Evolutionary conservation across 2,888 invertebrate species (phyloP).

Genomic region (Erebia epiphron): DNA sequence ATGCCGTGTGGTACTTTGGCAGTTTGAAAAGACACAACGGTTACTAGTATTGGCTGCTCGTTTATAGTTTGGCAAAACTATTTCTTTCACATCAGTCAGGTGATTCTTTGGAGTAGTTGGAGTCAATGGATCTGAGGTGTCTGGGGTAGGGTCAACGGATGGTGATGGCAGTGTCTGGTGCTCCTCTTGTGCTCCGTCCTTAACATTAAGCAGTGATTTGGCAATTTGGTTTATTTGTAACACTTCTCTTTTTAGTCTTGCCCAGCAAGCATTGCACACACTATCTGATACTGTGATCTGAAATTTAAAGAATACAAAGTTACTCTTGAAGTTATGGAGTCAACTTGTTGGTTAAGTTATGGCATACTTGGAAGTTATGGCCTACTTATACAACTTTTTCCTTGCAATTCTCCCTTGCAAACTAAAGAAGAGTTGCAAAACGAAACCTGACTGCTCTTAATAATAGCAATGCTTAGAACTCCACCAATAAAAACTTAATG

Average conservation of each 20-base stretch:
- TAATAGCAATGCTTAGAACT: too few relatives aligned
- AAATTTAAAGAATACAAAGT: not conserved
- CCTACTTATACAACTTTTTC: not conserved
- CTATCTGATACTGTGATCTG: not conserved
- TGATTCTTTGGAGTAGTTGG: not conserved
- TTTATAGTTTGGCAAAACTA: not conserved
- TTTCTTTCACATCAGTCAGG: not conserved
- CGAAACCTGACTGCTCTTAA: too few relatives aligned
- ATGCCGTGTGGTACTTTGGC: not conserved
- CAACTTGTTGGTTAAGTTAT: too few relatives aligned
- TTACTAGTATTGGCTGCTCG: not conserved
- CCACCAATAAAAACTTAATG: too few relatives aligned
- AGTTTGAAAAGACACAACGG: not conserved
- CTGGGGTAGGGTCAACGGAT: not conserved
- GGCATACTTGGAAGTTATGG: too few relatives aligned
- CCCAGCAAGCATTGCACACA: not conserved
- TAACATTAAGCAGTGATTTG: not conserved
- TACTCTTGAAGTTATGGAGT: not conserved
- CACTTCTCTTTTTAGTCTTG: not conserved
- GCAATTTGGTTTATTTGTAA: not conserved
- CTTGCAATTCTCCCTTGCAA: not conserved
- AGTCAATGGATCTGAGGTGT: not conserved
- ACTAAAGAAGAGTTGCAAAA: too few relatives aligned
- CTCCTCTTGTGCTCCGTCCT: not conserved
- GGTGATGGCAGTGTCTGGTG: too few relatives aligned